Percentiles rank a stretch among this genome's conserved stretches.
Evolutionary conservation across 2,797 vertebrate genomes (phyloP).

Genomic region (Aselliscus stoliczkanus): DNA sequence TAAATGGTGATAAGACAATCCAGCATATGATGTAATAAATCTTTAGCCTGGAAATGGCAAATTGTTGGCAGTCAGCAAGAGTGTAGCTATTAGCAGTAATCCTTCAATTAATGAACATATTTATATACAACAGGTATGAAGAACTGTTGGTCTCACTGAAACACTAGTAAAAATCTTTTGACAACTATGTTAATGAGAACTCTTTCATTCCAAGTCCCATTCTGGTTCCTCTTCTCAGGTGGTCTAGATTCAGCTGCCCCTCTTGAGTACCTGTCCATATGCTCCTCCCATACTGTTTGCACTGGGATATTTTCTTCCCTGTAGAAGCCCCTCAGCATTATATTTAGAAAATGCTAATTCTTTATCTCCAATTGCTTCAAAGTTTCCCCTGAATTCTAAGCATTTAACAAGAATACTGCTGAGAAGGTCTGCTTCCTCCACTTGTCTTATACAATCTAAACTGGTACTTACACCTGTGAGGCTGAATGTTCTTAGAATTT

Average conservation of each 20-base stretch:
- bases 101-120: not conserved
- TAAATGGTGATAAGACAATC: not conserved
- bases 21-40: not conserved
- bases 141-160: not conserved
- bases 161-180: not conserved
- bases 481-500: not conserved
- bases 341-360: not conserved
- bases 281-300: not conserved
- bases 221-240: not conserved
- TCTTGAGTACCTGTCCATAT: not conserved
- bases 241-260: not conserved
- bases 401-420: not conserved
- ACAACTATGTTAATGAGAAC: not conserved
- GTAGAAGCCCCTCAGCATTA: not conserved
- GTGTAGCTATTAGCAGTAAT: not conserved
- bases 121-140: not conserved
- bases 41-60: not conserved
- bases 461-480: not conserved
- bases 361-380: not conserved
- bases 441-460: not conserved
- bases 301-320: not conserved
- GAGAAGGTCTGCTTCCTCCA: not conserved
- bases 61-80: not conserved
- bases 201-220: not conserved
- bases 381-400: not conserved